Percentiles rank a stretch among this genome's conserved stretches.
These are phyloP conservation scores for Phengaris alcon DNA, from an alignment of 2,888 invertebrate species.

Conservation along the genomic window DNA sequence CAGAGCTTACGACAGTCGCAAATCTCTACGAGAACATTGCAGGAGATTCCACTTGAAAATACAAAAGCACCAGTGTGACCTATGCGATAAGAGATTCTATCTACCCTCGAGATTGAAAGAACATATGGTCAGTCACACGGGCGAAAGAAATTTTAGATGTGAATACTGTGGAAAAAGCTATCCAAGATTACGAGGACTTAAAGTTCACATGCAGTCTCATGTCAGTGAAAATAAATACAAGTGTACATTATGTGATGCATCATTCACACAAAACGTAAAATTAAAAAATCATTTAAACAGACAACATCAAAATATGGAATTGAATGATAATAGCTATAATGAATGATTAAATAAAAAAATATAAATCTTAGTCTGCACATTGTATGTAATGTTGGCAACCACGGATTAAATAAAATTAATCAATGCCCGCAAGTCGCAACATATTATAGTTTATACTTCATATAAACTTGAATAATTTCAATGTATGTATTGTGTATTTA, in stretches of 20 bases:
- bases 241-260: constrained; percentile 72
- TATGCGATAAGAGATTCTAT: constrained; percentile 76
- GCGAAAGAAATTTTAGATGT: constrained; percentile 65
- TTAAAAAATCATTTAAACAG: constrained; percentile 78
- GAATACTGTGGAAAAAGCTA: constrained; percentile 69
- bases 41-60: constrained; percentile 62
- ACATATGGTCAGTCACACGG: constrained; percentile 68
- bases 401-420: no score
- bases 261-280: constrained; percentile 78
- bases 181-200: constrained; percentile 59
- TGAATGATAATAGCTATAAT: constrained; percentile 41
- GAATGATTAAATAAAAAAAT: constrained; percentile 28
- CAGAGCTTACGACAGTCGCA: constrained; percentile 62
- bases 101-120: constrained; percentile 64
- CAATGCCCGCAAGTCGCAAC: no score
- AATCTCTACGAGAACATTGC: constrained; percentile 64
- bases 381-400: no score
- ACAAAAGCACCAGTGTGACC: constrained; percentile 72
- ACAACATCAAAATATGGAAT: constrained; percentile 55
- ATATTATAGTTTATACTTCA: no score
- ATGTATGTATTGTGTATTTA: no score
- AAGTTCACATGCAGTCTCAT: constrained; percentile 79
- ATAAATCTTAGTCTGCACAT: background rate
- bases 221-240: constrained; percentile 73
- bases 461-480: no score